Conservation (phyloP, 2,888 invertebrate species). For the Apamea epomidion region DNA sequence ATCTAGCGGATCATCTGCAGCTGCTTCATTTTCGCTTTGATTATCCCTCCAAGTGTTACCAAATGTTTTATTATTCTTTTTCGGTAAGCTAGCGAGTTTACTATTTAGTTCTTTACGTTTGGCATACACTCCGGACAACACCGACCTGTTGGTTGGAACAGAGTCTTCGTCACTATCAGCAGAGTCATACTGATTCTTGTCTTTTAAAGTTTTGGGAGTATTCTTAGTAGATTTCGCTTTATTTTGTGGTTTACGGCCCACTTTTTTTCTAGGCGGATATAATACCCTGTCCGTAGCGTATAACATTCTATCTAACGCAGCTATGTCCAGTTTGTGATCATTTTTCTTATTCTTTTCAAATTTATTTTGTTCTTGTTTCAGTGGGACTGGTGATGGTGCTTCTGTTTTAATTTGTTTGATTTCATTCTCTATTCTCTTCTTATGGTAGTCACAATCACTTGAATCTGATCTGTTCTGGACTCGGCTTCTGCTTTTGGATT, state of each 20-base stretch:
- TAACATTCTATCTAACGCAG: conserved; percentile 92
- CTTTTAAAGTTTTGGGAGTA: conserved; percentile 83
- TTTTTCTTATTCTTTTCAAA: conserved; percentile 83
- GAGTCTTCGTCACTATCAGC: conserved; percentile 85
- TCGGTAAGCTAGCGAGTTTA: conserved; percentile 83
- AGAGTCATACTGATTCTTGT: conserved; percentile 87
- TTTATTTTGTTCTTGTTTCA: conserved; percentile 86
- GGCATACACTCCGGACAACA: conserved; percentile 88
- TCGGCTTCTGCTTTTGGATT: conserved; percentile 85
- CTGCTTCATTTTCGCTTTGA: conserved; percentile 89
- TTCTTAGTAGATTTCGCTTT: conserved; percentile 82
- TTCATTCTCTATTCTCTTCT: conserved; percentile 86
- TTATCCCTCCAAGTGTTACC: conserved; percentile 86
- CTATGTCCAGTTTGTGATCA: conserved; percentile 88
- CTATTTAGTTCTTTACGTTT: conserved; percentile 88
- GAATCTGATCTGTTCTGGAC: conserved; percentile 87
- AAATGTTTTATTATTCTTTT: conserved; percentile 83
- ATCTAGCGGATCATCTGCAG: conserved; percentile 90
- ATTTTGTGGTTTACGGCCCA: conserved; percentile 91
- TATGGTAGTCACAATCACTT: conserved; percentile 86
- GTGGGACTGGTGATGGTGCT: conserved; percentile 86
- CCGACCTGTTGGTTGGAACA: conserved; percentile 81
- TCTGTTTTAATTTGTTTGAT: conserved; percentile 88
- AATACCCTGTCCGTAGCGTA: conserved; percentile 94
- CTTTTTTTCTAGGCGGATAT: conserved; percentile 94